phyloP scores from a whole-genome alignment of 2,113 vertebrate genomes.

The Toxotes jaculatrix region DNA sequence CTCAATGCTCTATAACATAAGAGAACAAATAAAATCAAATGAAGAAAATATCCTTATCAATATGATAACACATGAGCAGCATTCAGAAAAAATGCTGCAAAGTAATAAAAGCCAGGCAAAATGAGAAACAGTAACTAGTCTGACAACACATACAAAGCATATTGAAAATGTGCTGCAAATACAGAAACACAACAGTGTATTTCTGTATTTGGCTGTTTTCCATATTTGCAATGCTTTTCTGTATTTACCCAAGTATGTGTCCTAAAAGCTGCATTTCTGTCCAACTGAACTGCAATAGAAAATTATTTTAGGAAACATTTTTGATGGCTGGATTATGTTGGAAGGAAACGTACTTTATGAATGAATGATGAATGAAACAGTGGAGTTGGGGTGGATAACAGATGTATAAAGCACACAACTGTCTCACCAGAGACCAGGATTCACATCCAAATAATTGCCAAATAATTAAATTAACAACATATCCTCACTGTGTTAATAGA shows the following conservation, averaged over 20 bases:
- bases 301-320: too few species aligned
- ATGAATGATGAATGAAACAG: too few species aligned
- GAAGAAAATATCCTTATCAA: not conserved
- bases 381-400: too few species aligned
- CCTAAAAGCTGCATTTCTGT: too few species aligned
- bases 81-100: not conserved
- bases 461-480: not conserved
- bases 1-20: not conserved
- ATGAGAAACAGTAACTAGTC: not conserved
- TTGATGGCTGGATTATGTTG: too few species aligned
- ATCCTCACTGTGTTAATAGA: not conserved
- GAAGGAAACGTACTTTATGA: too few species aligned
- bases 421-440: too few species aligned
- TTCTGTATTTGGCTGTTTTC: not conserved
- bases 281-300: too few species aligned
- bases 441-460: not conserved
- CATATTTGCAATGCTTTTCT: not conserved
- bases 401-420: too few species aligned
- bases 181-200: not conserved
- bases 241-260: not conserved
- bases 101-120: not conserved
- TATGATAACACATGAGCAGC: not conserved
- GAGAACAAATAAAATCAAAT: not conserved
- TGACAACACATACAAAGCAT: not conserved
- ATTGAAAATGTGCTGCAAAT: not conserved